Percentiles rank a stretch among this genome's conserved stretches.
These are phyloP conservation scores for Chaetodon trifasciatus DNA, from an alignment of 2,797 vertebrate species.

Conservation along the genomic window DNA sequence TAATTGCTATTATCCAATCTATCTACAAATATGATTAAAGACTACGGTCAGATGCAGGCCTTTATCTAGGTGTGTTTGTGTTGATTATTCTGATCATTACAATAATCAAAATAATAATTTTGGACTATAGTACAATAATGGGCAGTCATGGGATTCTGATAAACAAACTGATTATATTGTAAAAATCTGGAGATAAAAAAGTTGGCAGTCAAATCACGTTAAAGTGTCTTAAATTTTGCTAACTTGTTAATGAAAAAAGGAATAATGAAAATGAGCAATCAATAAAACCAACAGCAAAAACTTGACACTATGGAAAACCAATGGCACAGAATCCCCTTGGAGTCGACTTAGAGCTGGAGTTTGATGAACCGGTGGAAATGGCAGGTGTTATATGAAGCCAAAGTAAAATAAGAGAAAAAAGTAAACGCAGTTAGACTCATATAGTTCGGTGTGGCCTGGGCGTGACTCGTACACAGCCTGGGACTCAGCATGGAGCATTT, in stretches of 20 bases:
- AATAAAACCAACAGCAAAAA: slow-evolving; percentile 63
- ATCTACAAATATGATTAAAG: not conserved
- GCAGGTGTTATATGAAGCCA: slow-evolving; percentile 77
- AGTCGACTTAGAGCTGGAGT: slow-evolving; percentile 45
- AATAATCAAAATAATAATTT: not conserved
- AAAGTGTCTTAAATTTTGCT: slow-evolving; percentile 46
- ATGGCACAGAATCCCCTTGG: slow-evolving; percentile 61
- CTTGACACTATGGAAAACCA: slow-evolving; percentile 55
- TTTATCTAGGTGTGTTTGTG: not conserved
- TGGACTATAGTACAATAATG: not conserved
- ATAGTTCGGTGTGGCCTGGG: slow-evolving; percentile 56
- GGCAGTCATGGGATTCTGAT: slow-evolving; percentile 7
- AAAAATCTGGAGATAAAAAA: slow-evolving; percentile 35
- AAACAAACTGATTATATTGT: not conserved
- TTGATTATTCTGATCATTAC: not conserved
- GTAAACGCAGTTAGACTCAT: slow-evolving; percentile 71
- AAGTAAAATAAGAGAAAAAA: slow-evolving; percentile 56
- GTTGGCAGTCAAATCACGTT: slow-evolving; percentile 41
- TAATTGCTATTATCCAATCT: not conserved
- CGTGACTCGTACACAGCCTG: slow-evolving; percentile 46
- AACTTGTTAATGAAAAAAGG: slow-evolving; percentile 69
- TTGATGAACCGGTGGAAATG: slow-evolving; percentile 72
- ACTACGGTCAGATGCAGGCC: not conserved
- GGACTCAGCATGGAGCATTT: slow-evolving; percentile 63
- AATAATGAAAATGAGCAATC: slow-evolving; percentile 66